Evolutionary conservation across 2,888 invertebrate genomes (phyloP), one percentile per base, ranked within the genome.

Genomic region (Phymatocera aterrima): DNA sequence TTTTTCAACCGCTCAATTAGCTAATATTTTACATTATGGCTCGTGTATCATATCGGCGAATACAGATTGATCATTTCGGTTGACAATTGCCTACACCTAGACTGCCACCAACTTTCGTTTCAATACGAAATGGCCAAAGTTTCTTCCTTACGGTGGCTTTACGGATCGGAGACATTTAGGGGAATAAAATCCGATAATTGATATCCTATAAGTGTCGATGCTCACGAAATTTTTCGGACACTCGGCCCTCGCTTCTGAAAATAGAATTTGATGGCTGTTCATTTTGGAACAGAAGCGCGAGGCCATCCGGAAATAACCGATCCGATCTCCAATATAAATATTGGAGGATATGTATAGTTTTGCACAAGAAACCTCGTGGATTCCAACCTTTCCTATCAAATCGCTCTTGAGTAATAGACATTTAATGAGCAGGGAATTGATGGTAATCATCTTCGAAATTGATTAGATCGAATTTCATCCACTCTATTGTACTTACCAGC

Each of bases 231-330:
- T 51, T 68, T 46, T 28, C 10, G 10, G 51, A 72, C 34, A 8
- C 31, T 72, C 10, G 10, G 31, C 18, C 24, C 31, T 18, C 34
- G 34, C 0, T 18, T 72, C 5, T 43, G 5, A 43, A 51, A 72
- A 72, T 72, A 72, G 72, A 51, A 72, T 48, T 72, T 72, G 21
- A 51, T 51, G 18, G 34, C n/a, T 48, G 34, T 72, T 51, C 72
- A 51, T 72, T 72, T 72, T 72, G 51, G 72, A 72, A 72, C 72
- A 18, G 34, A 28, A 72, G 43, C 72, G n/a, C 72, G 72, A 72
- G 48, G 51, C 18, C 51, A 4, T 72, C 51, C 51, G 43, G 18
- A 51, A 72, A 72, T 72, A 72, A 72, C 72, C 31, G 18, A 18
- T 2, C 51, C 34, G 31, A 72, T 72, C 51, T 72, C 51, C 48